Conservation (phyloP, 2,888 invertebrate species). For the Oligia latruncula region DNA sequence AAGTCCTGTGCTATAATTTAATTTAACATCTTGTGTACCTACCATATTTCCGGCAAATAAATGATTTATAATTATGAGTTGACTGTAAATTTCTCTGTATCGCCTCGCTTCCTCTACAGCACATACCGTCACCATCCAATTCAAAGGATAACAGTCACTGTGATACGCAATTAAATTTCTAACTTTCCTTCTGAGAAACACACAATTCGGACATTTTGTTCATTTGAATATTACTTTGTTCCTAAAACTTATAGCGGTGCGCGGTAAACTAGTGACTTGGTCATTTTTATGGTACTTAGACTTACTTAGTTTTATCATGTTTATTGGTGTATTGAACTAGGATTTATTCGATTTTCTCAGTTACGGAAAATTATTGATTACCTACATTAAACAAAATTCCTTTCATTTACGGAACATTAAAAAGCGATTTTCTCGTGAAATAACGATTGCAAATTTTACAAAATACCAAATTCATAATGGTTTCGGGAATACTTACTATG, state of each 20-base stretch:
- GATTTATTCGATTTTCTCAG: neutral
- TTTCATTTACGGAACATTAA: too few relatives aligned
- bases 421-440: too few relatives aligned
- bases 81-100: neutral
- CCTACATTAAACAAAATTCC: too few relatives aligned
- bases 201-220: constrained; percentile 76
- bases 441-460: too few relatives aligned
- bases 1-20: too few relatives aligned
- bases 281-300: constrained; percentile 14
- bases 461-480: too few relatives aligned
- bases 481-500: too few relatives aligned
- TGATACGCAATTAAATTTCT: constrained; percentile 78
- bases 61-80: too few relatives aligned
- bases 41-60: too few relatives aligned
- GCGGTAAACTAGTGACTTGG: constrained; percentile 22
- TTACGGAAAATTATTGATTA: neutral
- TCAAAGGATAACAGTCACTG: constrained; percentile 75
- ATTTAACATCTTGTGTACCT: too few relatives aligned
- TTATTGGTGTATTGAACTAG: neutral
- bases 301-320: neutral
- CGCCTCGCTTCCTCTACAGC: constrained; percentile 32
- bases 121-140: constrained; percentile 64
- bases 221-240: constrained; percentile 75
- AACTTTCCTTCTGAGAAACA: constrained; percentile 79
- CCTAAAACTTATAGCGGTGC: constrained; percentile 37